phyloP scores from a whole-genome alignment of 2,113 vertebrate species.

The Xiphias gladius region DNA sequence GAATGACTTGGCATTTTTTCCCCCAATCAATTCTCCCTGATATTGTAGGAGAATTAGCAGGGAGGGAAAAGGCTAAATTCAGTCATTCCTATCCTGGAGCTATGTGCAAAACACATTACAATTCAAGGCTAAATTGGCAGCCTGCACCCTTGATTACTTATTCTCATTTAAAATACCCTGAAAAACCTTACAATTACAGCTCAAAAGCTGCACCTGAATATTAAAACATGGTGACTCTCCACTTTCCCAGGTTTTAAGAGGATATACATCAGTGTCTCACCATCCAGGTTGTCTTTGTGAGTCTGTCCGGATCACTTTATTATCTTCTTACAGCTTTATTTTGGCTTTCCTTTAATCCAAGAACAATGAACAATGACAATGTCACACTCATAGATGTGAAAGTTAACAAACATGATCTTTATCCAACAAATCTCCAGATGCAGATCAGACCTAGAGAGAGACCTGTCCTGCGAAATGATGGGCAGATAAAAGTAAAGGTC shows the following conservation, averaged over 20 bases:
- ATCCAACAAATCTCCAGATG: slow-evolving; percentile 11
- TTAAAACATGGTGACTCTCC: slow-evolving; percentile 41
- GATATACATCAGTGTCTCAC: background rate
- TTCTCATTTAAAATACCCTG: slow-evolving; percentile 43
- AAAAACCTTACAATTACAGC: slow-evolving; percentile 47
- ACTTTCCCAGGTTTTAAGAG: background rate
- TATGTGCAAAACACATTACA: slow-evolving; percentile 53
- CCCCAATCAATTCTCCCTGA: slow-evolving; percentile 28
- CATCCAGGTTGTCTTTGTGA: background rate
- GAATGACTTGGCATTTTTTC: slow-evolving; percentile 39
- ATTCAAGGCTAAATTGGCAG: slow-evolving; percentile 50
- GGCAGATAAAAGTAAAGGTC: slow-evolving; percentile 68
- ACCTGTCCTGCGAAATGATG: slow-evolving; percentile 25
- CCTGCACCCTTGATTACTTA: slow-evolving; percentile 49
- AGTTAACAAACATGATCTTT: slow-evolving; percentile 46
- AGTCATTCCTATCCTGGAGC: slow-evolving; percentile 50
- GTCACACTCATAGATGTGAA: slow-evolving; percentile 23
- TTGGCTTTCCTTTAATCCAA: slow-evolving; percentile 18
- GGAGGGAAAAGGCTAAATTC: slow-evolving; percentile 40
- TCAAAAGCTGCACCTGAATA: slow-evolving; percentile 33
- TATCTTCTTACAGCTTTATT: slow-evolving; percentile 4
- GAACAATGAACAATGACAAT: slow-evolving; percentile 25
- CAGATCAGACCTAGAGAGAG: slow-evolving; percentile 22
- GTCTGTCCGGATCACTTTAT: slow-evolving; percentile 10
- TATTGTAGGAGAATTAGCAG: slow-evolving; percentile 47